Conservation (phyloP, 35 echinoderm and acorn worm genomes). For the Lytechinus variegatus region DNA sequence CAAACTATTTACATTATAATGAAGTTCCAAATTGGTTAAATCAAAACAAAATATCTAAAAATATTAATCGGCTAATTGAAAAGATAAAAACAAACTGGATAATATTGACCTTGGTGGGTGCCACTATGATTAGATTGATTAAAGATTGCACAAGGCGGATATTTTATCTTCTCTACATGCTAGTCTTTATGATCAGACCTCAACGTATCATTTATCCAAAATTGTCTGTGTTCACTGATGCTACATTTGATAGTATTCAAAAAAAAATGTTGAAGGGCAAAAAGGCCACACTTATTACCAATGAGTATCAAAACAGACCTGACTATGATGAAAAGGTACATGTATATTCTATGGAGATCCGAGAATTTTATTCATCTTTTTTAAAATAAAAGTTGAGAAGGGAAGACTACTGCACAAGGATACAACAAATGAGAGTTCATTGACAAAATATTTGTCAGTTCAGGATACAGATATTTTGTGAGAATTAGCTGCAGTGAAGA, state of each 20-base stretch:
- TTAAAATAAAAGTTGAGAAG: neutral
- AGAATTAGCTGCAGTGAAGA: neutral
- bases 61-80: slow-evolving; percentile 7
- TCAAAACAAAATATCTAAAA: slow-evolving; percentile 6
- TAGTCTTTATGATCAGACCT: neutral
- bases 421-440: slow-evolving; percentile 12
- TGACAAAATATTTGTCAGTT: slow-evolving; percentile 5
- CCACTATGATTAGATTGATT: neutral
- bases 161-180: neutral
- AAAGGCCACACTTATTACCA: no score
- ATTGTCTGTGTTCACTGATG: neutral
- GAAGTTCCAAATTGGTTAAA: neutral
- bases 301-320: no score
- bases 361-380: no score
- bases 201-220: neutral
- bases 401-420: neutral
- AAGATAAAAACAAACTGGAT: neutral
- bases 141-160: neutral
- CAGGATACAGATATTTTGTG: neutral
- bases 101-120: slow-evolving; percentile 9
- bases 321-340: no score
- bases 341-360: no score
- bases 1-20: neutral
- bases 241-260: no score
- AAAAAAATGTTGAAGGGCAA: neutral